Evolutionary conservation across 1,140 invertebrate genomes (phyloP).

Genomic region (Medauroidea extradentata): DNA sequence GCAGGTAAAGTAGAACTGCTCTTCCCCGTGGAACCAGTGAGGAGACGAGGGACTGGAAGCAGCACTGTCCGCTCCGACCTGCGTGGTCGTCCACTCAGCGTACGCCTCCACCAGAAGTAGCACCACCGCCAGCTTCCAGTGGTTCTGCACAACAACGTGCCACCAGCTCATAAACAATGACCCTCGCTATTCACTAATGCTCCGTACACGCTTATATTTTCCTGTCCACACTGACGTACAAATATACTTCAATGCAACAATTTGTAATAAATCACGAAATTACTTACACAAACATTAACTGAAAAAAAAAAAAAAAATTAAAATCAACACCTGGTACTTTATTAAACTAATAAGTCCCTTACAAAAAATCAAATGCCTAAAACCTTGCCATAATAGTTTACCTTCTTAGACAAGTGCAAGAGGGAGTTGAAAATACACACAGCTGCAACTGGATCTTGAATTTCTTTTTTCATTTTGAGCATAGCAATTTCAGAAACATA

Average conservation of each 20-base stretch:
- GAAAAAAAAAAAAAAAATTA: neutral
- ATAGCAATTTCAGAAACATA: too few relatives aligned
- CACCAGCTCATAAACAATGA: neutral
- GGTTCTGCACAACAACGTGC: conserved; percentile 6
- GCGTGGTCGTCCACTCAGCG: neutral
- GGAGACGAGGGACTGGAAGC: neutral
- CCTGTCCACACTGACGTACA: neutral
- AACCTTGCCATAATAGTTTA: too few relatives aligned
- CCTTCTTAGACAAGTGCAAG: too few relatives aligned
- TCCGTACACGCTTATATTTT: neutral
- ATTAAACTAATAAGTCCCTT: too few relatives aligned
- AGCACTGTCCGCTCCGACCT: neutral
- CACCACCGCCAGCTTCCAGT: conserved; percentile 12
- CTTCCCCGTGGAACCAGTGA: conserved; percentile 7
- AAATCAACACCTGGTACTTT: too few relatives aligned
- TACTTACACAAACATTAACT: neutral
- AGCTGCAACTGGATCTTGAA: too few relatives aligned
- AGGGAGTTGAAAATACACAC: too few relatives aligned
- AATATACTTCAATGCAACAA: neutral
- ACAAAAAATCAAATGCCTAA: too few relatives aligned
- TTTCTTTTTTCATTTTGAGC: too few relatives aligned
- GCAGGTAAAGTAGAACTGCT: conserved; percentile 5
- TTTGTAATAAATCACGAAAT: neutral
- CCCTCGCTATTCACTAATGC: neutral
- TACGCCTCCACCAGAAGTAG: conserved; percentile 5